A percentile compares a stretch with the other conserved stretches of the same genome.
These are phyloP conservation scores for Ophonus ardosiacus DNA, from an alignment of 2,888 invertebrate genomes.

Conservation along the genomic window DNA sequence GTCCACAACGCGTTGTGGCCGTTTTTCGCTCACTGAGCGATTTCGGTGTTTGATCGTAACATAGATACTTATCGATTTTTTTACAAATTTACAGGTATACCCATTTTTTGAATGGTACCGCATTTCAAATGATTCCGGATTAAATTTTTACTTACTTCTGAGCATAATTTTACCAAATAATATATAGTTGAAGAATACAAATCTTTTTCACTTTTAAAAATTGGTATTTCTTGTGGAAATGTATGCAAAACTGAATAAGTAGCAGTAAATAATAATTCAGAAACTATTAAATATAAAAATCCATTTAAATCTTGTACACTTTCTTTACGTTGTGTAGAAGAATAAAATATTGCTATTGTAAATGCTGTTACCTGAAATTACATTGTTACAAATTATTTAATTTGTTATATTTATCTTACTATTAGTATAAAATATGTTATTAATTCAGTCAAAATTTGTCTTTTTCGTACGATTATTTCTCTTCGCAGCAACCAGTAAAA, in stretches of 20 bases:
- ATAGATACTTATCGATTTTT: no score
- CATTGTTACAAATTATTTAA: constrained; percentile 77
- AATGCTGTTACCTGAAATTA: constrained; percentile 29
- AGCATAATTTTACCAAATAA: constrained; percentile 83
- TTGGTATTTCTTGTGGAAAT: constrained; percentile 83
- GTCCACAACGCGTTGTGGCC: no score
- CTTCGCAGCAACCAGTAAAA: constrained; percentile 82
- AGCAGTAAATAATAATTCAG: constrained; percentile 84
- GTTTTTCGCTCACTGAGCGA: no score
- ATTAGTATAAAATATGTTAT: constrained; percentile 76
- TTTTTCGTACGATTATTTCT: constrained; percentile 73
- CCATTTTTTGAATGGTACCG: no score
- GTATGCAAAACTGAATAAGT: constrained; percentile 82
- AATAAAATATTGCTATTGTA: constrained; percentile 63
- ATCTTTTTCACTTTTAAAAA: constrained; percentile 83
- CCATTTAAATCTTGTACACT: constrained; percentile 86
- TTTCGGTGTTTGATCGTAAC: no score
- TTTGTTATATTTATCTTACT: constrained; percentile 75
- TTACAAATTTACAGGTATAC: no score
- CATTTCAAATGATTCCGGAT: constrained; percentile 64
- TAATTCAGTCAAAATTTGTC: not conserved
- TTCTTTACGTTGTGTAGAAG: constrained; percentile 81
- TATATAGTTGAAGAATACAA: constrained; percentile 83
- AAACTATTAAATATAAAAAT: constrained; percentile 82
- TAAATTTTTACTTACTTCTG: constrained; percentile 83